Percentiles rank a stretch among this genome's conserved stretches.
phyloP scores from a whole-genome alignment of 37 sponge, comb jelly and placozoan species.

The Amphimedon queenslandica region DNA sequence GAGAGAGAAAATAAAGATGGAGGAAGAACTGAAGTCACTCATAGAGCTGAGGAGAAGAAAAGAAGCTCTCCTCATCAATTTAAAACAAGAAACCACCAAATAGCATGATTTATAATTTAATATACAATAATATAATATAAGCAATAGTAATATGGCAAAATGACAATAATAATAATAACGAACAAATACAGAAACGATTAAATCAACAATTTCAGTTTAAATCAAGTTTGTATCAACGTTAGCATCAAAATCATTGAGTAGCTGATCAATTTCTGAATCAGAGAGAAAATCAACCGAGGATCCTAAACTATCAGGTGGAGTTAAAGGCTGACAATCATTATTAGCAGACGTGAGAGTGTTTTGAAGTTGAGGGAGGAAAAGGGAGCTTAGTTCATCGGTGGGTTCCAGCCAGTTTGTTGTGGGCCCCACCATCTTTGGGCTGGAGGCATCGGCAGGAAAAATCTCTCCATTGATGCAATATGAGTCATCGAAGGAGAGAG shows the following conservation, averaged over 20 bases:
- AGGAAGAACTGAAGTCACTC: not conserved
- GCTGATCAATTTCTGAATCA: conserved; percentile 14
- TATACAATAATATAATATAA: too few relatives aligned
- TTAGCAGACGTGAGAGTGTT: not conserved
- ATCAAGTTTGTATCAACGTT: not conserved
- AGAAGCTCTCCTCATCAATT: not conserved
- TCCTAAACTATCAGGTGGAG: not conserved
- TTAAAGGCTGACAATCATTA: not conserved
- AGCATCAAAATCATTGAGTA: conserved; percentile 7
- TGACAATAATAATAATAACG: too few relatives aligned
- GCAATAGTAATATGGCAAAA: too few relatives aligned
- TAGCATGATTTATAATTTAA: not conserved
- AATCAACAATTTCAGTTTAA: too few relatives aligned
- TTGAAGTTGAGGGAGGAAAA: not conserved
- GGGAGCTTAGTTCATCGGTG: conserved; percentile 46
- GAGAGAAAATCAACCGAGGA: not conserved
- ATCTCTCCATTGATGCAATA: too few relatives aligned
- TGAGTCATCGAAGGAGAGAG: too few relatives aligned
- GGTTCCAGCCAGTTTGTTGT: conserved; percentile 54
- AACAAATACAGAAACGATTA: too few relatives aligned
- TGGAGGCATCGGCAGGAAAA: too few relatives aligned
- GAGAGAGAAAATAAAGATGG: not conserved
- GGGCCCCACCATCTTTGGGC: conserved; percentile 56
- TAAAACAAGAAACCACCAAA: not conserved
- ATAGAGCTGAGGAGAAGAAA: not conserved